Evolutionary conservation across 2,113 vertebrate genomes (phyloP), one percentile per base, ranked within the genome.

Genomic region (Pogonocichla stellata): DNA sequence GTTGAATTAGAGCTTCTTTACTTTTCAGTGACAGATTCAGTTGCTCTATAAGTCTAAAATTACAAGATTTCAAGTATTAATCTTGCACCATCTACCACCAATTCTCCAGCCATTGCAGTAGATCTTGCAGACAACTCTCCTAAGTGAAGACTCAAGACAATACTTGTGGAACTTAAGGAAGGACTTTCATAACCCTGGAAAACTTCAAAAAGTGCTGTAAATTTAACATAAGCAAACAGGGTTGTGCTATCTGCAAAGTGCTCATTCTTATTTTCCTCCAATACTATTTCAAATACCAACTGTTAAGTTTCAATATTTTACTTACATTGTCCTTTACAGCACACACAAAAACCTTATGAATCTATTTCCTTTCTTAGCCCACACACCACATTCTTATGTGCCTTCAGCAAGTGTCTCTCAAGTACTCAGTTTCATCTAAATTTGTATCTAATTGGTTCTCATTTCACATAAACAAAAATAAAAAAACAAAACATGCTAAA

Each of bases 1-100:
- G 97, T 87, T 98, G 97, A 92, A 99, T 98, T 92, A 98, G 58
- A 88, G 97, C 98, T 80, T 99, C 98, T 97, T 99, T 98, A 75
- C 95, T 98, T 96, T 98, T 98, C 95, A 99, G 78, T 56, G 98
- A 97, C 67, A 97, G 95, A 89, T 94, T 98, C 84, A 99, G 98
- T 79, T 99, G 98, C 93, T 99, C 98, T 77, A 99, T 99, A 81
- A 98, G 95, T 66, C 99, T 99, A 93, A 90, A 98, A 96, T 89
- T 8, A 94, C n/a, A 96, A 91, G 73, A 96, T 86, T 80, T 90
- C 91, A 88, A 95, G 91, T 93, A 97, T 96, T 98, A 97, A 97
- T 96, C 92, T 96, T 95, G 86, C 64, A 93, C 92, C 89, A 93
- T 51, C 86, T 86, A 86, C 74, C 29, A 86, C 25, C 50, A 66